Evolutionary conservation across 2,797 vertebrate species (phyloP).

Genomic region (Cyprinodon diabolis): DNA sequence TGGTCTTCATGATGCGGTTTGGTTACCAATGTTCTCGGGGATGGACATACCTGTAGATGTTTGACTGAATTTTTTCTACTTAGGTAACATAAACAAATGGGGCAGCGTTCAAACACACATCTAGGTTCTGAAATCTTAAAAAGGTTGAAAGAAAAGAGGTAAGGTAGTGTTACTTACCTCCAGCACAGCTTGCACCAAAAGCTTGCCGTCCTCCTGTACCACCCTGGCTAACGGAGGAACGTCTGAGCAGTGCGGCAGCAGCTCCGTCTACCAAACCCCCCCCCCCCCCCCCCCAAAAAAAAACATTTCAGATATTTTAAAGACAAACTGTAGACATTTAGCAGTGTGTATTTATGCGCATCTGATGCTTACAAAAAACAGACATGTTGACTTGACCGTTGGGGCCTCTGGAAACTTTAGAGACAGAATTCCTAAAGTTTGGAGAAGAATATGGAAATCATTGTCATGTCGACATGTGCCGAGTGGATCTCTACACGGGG

Average conservation of each 20-base stretch:
- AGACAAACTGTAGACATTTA: not conserved
- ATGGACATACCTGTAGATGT: not conserved
- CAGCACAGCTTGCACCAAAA: conserved; percentile 90
- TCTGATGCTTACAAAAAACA: conserved; percentile 92
- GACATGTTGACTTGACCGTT: conserved; percentile 97
- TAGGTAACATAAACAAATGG: not conserved
- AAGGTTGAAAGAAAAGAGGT: not conserved
- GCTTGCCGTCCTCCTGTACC: conserved; percentile 91
- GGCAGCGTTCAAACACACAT: not conserved
- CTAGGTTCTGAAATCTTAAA: too few species aligned
- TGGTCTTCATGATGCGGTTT: not conserved
- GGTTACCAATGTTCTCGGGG: not conserved
- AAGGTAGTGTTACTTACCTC: conserved; percentile 85
- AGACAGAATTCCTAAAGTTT: conserved; percentile 89
- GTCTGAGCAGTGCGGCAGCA: conserved; percentile 93
- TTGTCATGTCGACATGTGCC: not conserved
- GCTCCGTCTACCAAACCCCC: conserved; percentile 85
- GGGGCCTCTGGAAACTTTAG: conserved; percentile 97
- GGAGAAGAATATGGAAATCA: conserved; percentile 25
- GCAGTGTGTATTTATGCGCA: not conserved
- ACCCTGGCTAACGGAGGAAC: conserved; percentile 89
- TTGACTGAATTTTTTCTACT: not conserved
- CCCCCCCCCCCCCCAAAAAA: conserved; percentile 30
- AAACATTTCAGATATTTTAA: conserved; percentile 2
- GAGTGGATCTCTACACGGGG: conserved; percentile 2